These are phyloP conservation scores for Buathra laborator DNA, from an alignment of 2,888 invertebrate species.

Conservation along the genomic window DNA sequence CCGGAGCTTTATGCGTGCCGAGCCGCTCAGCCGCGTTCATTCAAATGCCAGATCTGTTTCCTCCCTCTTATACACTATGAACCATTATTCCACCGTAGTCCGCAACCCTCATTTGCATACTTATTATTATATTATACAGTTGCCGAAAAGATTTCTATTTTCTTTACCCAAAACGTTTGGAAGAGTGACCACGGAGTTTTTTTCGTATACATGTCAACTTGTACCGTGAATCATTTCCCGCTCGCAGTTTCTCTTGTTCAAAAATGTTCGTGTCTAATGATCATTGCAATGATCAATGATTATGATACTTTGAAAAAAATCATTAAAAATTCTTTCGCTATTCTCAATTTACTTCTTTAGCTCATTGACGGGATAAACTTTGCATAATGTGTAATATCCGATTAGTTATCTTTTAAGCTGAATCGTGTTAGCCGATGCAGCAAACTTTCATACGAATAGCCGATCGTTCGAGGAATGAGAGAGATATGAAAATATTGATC, in stretches of 20 bases:
- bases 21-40: slow-evolving; percentile 23
- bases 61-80: slow-evolving; percentile 30
- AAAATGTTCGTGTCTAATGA: background rate
- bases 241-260: background rate
- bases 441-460: too few relatives aligned
- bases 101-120: slow-evolving; percentile 81
- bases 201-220: slow-evolving; percentile 18
- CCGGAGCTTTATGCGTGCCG: slow-evolving; percentile 36
- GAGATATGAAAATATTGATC: too few relatives aligned
- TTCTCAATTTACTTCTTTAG: background rate
- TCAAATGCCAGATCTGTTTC: slow-evolving; percentile 66
- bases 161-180: slow-evolving; percentile 16
- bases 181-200: slow-evolving; percentile 13
- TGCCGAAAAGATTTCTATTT: slow-evolving; percentile 80
- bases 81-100: slow-evolving; percentile 71
- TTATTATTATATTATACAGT: slow-evolving; percentile 83
- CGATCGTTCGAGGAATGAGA: too few relatives aligned
- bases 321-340: background rate
- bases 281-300: background rate
- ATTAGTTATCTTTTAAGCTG: too few relatives aligned
- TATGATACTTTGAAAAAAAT: background rate
- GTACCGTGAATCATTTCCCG: background rate
- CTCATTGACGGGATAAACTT: background rate
- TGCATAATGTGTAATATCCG: too few relatives aligned
- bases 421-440: too few relatives aligned